Evolutionary conservation across 2,888 invertebrate genomes (phyloP).

Genomic region (Halocaridina rubra): DNA sequence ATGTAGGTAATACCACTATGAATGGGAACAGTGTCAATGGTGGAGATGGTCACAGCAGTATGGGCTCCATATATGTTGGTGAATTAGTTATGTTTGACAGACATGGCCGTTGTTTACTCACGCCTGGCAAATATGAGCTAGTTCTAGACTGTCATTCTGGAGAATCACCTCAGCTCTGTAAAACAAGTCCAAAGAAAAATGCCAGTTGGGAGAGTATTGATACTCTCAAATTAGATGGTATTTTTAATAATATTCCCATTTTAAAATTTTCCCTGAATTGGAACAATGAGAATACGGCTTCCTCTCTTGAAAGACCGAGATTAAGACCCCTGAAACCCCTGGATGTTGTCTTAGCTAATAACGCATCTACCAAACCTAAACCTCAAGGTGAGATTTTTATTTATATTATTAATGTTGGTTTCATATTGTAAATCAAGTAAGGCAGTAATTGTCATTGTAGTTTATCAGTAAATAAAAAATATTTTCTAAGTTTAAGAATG

Average conservation of each 20-base stretch:
- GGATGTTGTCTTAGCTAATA: slow-evolving; percentile 54
- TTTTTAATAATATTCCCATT: slow-evolving; percentile 72
- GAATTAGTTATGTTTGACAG: slow-evolving; percentile 92
- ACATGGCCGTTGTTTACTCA: slow-evolving; percentile 85
- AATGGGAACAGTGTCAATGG: slow-evolving; percentile 76
- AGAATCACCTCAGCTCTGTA: slow-evolving; percentile 68
- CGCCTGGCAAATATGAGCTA: slow-evolving; percentile 91
- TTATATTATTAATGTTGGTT: not conserved
- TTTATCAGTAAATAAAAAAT: too few species aligned
- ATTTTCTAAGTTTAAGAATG: too few species aligned
- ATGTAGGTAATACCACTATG: slow-evolving; percentile 40
- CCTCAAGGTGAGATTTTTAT: slow-evolving; percentile 50
- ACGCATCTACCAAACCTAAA: slow-evolving; percentile 55
- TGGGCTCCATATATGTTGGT: slow-evolving; percentile 65
- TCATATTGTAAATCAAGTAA: not conserved
- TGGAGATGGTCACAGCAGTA: slow-evolving; percentile 72
- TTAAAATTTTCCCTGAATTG: slow-evolving; percentile 87
- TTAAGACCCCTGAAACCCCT: slow-evolving; percentile 53
- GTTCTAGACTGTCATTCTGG: slow-evolving; percentile 73
- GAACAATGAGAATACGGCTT: slow-evolving; percentile 72
- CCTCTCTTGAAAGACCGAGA: slow-evolving; percentile 34
- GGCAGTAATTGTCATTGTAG: too few species aligned
- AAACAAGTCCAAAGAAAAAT: slow-evolving; percentile 77
- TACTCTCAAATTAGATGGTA: slow-evolving; percentile 71
- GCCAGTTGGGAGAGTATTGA: slow-evolving; percentile 79